Conservation (phyloP, 2,797 vertebrate species). For the Notoglanidium macrostoma region DNA sequence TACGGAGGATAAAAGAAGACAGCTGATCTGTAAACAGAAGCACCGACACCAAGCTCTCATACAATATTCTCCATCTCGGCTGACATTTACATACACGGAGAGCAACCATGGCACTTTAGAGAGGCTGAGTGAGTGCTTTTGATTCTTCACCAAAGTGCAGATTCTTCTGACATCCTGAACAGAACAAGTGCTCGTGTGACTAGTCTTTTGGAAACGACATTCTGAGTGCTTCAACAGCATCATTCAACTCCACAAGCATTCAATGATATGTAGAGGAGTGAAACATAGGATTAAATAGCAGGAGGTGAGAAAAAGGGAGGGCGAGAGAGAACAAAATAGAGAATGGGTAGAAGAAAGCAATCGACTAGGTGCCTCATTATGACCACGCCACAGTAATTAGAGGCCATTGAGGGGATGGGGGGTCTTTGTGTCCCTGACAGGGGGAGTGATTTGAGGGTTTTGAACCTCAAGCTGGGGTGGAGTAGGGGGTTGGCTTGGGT, state of each 20-base stretch:
- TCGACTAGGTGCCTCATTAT: conserved; percentile 80
- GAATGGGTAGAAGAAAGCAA: conserved; percentile 21
- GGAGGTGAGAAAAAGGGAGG: conserved; percentile 22
- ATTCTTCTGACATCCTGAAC: conserved; percentile 27
- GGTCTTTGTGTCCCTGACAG: conserved; percentile 82
- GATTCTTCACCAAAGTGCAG: conserved; percentile 28
- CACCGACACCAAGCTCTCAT: conserved; percentile 35
- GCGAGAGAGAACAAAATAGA: conserved; percentile 29
- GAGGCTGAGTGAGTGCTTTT: conserved; percentile 27
- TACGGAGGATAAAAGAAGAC: conserved; percentile 49
- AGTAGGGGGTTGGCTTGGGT: conserved; percentile 58
- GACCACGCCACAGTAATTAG: conserved; percentile 89
- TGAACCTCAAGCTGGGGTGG: conserved; percentile 52
- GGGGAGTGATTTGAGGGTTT: conserved; percentile 81
- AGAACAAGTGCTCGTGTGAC: not conserved
- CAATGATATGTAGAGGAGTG: conserved; percentile 8
- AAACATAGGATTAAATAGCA: conserved; percentile 35
- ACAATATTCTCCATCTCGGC: conserved; percentile 27
- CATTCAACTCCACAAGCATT: conserved; percentile 24
- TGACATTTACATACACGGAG: conserved; percentile 52
- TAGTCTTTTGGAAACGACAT: conserved; percentile 14
- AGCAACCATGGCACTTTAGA: conserved; percentile 25
- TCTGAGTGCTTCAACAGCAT: conserved; percentile 24
- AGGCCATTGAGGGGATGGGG: conserved; percentile 86
- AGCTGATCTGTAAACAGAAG: conserved; percentile 56